Conservation (phyloP, 2,888 invertebrate species). For the Sphaeridia pumilis region DNA sequence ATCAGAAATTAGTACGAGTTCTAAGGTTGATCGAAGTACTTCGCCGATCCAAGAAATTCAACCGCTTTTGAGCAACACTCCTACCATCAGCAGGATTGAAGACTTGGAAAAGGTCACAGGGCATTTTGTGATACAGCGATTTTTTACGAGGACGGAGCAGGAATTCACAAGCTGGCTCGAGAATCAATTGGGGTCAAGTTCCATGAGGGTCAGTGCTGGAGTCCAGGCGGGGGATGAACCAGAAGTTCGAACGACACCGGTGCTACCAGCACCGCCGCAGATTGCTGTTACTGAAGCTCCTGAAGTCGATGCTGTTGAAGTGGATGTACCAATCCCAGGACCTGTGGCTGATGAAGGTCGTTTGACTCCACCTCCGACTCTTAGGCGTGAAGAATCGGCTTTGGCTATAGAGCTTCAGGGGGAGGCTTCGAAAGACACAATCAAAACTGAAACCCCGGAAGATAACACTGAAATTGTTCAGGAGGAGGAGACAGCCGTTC, state of each 20-base stretch:
- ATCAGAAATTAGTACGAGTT: background rate
- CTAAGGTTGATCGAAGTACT: conserved; percentile 10
- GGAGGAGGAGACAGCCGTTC: background rate
- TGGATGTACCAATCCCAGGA: background rate
- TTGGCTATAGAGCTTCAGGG: too few species aligned
- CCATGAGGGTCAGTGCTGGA: background rate
- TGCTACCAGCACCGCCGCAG: background rate
- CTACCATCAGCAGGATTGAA: conserved; percentile 20
- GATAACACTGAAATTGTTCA: too few species aligned
- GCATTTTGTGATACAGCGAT: conserved; percentile 33
- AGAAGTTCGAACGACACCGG: background rate
- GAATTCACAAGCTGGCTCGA: conserved; percentile 31
- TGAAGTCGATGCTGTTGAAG: background rate
- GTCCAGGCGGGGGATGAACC: background rate
- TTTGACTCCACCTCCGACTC: too few species aligned
- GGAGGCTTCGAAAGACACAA: too few species aligned
- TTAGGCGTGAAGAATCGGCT: too few species aligned
- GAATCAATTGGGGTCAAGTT: conserved; percentile 19
- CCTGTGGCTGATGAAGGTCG: background rate
- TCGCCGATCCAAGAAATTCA: conserved; percentile 2
- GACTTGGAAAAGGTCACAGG: conserved; percentile 35
- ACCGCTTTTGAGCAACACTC: background rate
- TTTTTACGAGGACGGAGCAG: conserved; percentile 33
- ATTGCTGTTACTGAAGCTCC: background rate
- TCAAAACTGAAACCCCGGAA: too few species aligned